phyloP scores from a whole-genome alignment of 2,113 vertebrate species.

The Falcunculus frontatus region DNA sequence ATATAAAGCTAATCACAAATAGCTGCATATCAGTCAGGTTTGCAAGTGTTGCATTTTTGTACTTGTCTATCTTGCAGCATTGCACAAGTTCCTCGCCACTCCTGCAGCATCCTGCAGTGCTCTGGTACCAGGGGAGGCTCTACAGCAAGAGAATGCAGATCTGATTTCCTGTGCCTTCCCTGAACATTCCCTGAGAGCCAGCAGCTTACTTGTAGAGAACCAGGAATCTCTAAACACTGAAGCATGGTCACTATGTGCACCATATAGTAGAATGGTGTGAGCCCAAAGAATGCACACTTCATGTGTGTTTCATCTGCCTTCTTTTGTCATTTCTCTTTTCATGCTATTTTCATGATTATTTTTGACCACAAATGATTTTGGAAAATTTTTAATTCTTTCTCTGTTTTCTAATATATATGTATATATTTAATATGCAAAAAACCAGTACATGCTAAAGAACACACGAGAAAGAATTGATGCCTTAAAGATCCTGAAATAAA shows the following conservation, averaged over 20 bases:
- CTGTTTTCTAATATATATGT: not conserved
- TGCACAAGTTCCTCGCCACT: not conserved
- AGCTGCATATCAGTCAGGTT: not conserved
- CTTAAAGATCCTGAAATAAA: not conserved
- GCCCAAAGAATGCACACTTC: not conserved
- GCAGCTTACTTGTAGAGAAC: not conserved
- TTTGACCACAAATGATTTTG: not conserved
- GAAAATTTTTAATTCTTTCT: not conserved
- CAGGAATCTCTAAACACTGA: not conserved
- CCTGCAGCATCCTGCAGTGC: not conserved
- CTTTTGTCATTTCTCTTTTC: not conserved
- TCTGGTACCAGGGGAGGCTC: not conserved
- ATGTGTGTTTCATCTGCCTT: not conserved
- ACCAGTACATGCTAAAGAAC: not conserved
- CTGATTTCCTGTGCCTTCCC: not conserved
- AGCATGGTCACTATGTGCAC: fast-evolving
- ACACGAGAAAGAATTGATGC: not conserved
- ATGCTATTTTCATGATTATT: not conserved
- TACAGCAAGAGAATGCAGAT: not conserved
- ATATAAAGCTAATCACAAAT: not conserved
- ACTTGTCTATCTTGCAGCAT: not conserved
- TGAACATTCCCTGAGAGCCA: not conserved
- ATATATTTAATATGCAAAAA: not conserved
- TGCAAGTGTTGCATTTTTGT: not conserved
- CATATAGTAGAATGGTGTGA: not conserved